Evolutionary conservation across 2,888 invertebrate genomes (phyloP).

Genomic region (Chymomyza caudatula): DNA sequence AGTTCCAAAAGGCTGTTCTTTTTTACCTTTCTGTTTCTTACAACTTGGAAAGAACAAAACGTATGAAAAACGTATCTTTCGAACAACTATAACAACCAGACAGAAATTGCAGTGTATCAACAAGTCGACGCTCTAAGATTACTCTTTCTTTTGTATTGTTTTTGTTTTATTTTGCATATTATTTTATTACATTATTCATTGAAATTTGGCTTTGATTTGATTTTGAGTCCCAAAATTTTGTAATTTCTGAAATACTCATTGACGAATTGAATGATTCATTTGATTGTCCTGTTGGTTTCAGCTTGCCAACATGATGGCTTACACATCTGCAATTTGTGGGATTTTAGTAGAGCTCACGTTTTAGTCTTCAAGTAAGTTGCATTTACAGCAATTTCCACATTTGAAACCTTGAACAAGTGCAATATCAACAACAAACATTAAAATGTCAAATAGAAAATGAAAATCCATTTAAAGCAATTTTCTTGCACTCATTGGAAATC

Average conservation of each 20-base stretch:
- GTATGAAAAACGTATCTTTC: no score
- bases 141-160: no score
- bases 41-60: no score
- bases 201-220: background rate
- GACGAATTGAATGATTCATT: background rate
- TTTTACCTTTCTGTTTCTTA: no score
- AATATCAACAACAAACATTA: conserved; percentile 54
- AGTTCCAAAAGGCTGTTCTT: no score
- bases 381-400: background rate
- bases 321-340: no score
- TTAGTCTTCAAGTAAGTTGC: background rate
- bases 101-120: no score
- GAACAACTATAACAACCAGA: no score
- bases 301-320: no score
- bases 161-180: conserved; percentile 17
- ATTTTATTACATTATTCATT: no score
- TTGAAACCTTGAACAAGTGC: conserved; percentile 30
- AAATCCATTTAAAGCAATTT: conserved; percentile 54
- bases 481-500: conserved; percentile 43
- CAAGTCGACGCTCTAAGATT: no score
- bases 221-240: background rate
- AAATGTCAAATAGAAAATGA: conserved; percentile 56
- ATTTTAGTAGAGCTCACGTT: no score
- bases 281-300: background rate
- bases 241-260: background rate